Base-by-base conservation (phyloP, 2,797 vertebrate species). In the Clamator glandarius region DNA sequence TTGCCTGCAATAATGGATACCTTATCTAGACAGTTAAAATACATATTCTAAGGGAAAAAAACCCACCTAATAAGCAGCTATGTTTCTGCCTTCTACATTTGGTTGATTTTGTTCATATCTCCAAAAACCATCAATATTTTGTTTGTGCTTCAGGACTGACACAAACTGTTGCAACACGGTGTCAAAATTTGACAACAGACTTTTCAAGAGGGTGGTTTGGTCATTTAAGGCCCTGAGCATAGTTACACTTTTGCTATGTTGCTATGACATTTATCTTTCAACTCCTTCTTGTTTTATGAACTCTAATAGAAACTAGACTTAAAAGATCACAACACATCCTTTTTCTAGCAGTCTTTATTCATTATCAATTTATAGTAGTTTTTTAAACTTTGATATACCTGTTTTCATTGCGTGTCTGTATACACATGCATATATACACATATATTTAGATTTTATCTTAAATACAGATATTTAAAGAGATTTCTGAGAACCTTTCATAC, bases 121-220 rank as follows among this genome's bases (percentile, higher is more conserved):
- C 84, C 92, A 93, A 83, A 93, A 79, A 57, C 20, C 84, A 92
- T 50, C 97, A 55, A 31, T 61, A 24, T 73, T 95, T 96, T 87
- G 64, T 73, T 95, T 95, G 64, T 70, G 88, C 79, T 93, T 82
- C 51, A 88, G 84, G 80, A 86, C 50, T 88, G 83, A 95, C 92
- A 92, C 62, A 35, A 77, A 72, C 92, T 80, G 85, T 74, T 96
- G 82, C 66, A 68, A 93, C 78, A 89, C 55, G 15, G 48, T 70
- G 2, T 88, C 93, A 89, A 16, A 94, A 76, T 83, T 73, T 95
- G 95, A 95, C 90, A 95, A 64, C 29, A 51, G 55, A 52, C 89
- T 96, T 92, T 96, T 89, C 87, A 59, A 55, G 82, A 68, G 61
- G 81, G 46, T 20, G 36, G 82, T 96, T 95, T 91, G 94, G 93